Evolutionary conservation across 2,888 invertebrate species (phyloP), one percentile per base, ranked within the genome.

Genomic region (Caenorhabditis panamensis): DNA sequence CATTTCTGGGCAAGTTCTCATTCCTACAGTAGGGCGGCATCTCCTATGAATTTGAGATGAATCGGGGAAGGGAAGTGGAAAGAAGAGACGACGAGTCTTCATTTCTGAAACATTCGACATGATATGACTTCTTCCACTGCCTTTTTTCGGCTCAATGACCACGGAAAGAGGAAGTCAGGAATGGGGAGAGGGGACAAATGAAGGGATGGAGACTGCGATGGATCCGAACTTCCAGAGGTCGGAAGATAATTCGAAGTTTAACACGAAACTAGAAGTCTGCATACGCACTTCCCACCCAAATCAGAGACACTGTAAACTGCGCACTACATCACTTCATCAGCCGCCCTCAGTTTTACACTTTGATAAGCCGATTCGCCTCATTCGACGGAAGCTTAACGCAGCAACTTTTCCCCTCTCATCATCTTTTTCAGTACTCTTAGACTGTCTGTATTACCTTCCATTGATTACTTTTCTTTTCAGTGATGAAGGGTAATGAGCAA

Each of bases 101-200:
- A 73, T 73, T 73, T 64, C 59, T 61, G 66, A 75, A 75, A 66
- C 75, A 75, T 75, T 75, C 66, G 61, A 61, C 22, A 61, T 61
- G 44, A 64, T 31, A 47, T 36, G 36, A 51, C 47, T 20, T 24
- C 20, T 20, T 2, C 47, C 54, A 6, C 16, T 2, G 18, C 26
- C 18, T 36, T 54, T 37, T 59, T 61, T 41, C 31, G 44, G 41
- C 41, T 62, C 28, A 53, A 71, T 41, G 28, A 37, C 41, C 41
- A 37, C 28, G 54, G 59, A 51, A 53, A 37, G 41, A 26, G 61
- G 61, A 53, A 61, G 11, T 36, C 28, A 51, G 13, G 26, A 22
- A 26, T 5, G 22, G n/a, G n/a, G 41, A 53, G 22, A 13, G 13
- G 41, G 41, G 9, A 31, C 31, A 4, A 31, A 31, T 31, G 31